These are phyloP conservation scores for Cyclophora albipunctata DNA, from an alignment of 2,888 invertebrate genomes.

Conservation along the genomic window DNA sequence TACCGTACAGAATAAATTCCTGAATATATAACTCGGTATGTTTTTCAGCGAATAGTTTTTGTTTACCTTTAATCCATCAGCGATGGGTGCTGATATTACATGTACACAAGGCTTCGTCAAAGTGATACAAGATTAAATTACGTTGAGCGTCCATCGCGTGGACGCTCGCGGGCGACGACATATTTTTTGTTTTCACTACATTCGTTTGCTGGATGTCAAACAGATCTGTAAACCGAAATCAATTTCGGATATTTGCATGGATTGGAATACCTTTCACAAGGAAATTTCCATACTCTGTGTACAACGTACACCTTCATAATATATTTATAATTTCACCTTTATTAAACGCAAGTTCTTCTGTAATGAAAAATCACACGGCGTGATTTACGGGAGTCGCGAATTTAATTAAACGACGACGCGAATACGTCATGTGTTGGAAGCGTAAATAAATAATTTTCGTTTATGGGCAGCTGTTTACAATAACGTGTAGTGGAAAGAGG, in stretches of 20 bases:
- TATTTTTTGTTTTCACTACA: conserved; percentile 40
- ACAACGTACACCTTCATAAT: conserved; percentile 6
- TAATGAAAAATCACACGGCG: conserved; percentile 1
- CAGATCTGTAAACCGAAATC: conserved; percentile 58
- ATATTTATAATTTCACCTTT: conserved; percentile 13
- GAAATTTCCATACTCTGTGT: conserved; percentile 7
- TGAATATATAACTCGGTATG: conserved; percentile 4
- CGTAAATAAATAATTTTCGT: conserved; percentile 17
- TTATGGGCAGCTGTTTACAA: conserved; percentile 20
- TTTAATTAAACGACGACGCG: conserved; percentile 9
- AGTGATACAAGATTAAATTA: conserved; percentile 64
- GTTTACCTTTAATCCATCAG: conserved; percentile 27
- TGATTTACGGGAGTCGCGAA: conserved; percentile 10
- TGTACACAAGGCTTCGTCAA: conserved; percentile 49
- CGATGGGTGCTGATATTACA: conserved; percentile 23
- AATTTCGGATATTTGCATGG: conserved; percentile 48
- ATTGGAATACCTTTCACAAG: conserved; percentile 36
- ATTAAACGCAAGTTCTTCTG: conserved; percentile 7
- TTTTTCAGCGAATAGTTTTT: conserved; percentile 7
- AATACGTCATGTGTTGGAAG: conserved; percentile 3
- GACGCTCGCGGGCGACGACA: conserved; percentile 31
- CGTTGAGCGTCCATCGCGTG: conserved; percentile 32
- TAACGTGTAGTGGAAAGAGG: conserved; percentile 38
- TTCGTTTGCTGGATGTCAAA: conserved; percentile 61
- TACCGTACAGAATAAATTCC: conserved; percentile 6